Evolutionary conservation across 2,888 invertebrate species (phyloP).

Genomic region (Drosophila longiperda): DNA sequence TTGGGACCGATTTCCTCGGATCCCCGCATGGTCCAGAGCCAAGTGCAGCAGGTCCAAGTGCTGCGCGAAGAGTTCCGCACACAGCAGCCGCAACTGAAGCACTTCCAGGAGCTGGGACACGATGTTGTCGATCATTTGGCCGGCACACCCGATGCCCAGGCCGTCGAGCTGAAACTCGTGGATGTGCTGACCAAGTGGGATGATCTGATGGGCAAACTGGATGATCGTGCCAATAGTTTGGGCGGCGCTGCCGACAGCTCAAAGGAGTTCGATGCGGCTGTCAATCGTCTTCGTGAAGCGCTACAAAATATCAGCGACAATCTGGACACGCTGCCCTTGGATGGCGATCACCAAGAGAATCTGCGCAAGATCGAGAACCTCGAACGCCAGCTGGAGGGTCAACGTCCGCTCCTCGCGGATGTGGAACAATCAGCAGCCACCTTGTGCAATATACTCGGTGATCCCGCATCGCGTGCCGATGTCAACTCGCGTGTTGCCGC

Average conservation of each 20-base stretch:
- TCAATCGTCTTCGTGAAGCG: conserved; percentile 93
- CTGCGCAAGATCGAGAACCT: conserved; percentile 94
- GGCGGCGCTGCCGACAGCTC: conserved; percentile 97
- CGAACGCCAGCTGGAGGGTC: conserved; percentile 94
- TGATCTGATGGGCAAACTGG: conserved; percentile 91
- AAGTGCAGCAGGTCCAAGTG: conserved; percentile 97
- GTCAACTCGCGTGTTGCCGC: conserved; percentile 94
- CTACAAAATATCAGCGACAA: conserved; percentile 94
- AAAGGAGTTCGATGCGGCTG: conserved; percentile 95
- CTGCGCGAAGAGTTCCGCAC: conserved; percentile 97
- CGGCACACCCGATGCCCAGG: conserved; percentile 88
- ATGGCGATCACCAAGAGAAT: conserved; percentile 94
- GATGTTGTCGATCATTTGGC: conserved; percentile 88
- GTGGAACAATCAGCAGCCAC: conserved; percentile 96
- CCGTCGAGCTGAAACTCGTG: conserved; percentile 90
- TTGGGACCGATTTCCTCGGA: conserved; percentile 98
- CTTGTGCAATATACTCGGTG: conserved; percentile 93
- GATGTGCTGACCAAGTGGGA: conserved; percentile 92
- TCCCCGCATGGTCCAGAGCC: conserved; percentile 97
- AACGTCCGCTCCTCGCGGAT: conserved; percentile 94
- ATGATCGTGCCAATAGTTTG: conserved; percentile 94
- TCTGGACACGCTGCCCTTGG: conserved; percentile 91
- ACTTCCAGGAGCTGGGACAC: conserved; percentile 92
- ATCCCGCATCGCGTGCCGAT: conserved; percentile 95
- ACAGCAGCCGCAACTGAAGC: conserved; percentile 95